Evolutionary conservation across 2,888 invertebrate species (phyloP).

Genomic region (Zaprionus obscuricornis): DNA sequence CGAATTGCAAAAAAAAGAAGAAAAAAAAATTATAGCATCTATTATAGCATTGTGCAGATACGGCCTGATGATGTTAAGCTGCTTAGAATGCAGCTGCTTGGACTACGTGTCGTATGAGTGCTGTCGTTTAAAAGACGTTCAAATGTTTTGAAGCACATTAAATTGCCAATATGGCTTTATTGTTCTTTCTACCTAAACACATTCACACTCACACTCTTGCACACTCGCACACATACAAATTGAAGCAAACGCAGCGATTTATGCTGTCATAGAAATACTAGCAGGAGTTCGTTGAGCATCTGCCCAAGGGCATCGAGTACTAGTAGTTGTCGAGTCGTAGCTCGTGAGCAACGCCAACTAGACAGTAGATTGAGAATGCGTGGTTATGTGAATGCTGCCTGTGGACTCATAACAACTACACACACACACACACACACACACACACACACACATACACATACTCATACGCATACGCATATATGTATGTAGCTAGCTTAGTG

Average conservation of each 20-base stretch:
- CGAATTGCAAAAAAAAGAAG: constrained; percentile 41
- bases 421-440: constrained; percentile 9
- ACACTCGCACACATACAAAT: constrained; percentile 2
- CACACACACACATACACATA: neutral
- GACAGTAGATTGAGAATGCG: constrained; percentile 36
- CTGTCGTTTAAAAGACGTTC: constrained; percentile 43
- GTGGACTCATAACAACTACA: constrained; percentile 56
- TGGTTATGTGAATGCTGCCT: constrained; percentile 52
- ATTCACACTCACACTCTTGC: neutral
- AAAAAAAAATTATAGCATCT: constrained; percentile 1
- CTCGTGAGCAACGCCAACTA: too few species aligned
- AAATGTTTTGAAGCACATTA: constrained; percentile 66
- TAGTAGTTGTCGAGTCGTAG: neutral
- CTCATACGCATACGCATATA: constrained; percentile 2
- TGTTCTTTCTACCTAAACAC: constrained; percentile 37
- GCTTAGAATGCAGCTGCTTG: constrained; percentile 54
- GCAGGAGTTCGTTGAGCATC: constrained; percentile 17
- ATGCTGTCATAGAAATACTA: constrained; percentile 69
- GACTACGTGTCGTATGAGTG: constrained; percentile 57
- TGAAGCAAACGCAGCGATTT: constrained; percentile 60
- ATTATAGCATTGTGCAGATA: constrained; percentile 20
- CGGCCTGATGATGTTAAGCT: constrained; percentile 36
- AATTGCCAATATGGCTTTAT: constrained; percentile 74
- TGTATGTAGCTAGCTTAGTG: constrained; percentile 15
- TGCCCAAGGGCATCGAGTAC: constrained; percentile 25